A percentile compares a stretch with the other conserved stretches of the same genome.
Conservation (phyloP, 2,888 invertebrate species). For the Drosophila niveifrons region DNA sequence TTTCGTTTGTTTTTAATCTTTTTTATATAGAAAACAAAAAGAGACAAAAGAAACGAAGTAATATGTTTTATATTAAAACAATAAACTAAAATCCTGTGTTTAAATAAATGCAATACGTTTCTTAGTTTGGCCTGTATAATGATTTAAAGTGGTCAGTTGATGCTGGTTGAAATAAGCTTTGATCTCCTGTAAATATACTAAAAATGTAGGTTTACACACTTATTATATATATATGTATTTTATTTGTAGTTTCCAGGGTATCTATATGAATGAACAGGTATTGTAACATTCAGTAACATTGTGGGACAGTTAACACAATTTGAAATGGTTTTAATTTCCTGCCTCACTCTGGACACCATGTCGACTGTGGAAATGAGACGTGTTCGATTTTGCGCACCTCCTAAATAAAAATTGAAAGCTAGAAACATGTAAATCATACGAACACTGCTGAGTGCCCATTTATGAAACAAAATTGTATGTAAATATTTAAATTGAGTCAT, state of each 20-base stretch:
- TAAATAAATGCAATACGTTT: no score
- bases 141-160: no score
- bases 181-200: background rate
- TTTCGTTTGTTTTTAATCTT: no score
- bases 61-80: no score
- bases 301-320: constrained; percentile 43
- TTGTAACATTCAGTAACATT: constrained; percentile 15
- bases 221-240: background rate
- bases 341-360: constrained; percentile 45
- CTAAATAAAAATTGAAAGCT: constrained; percentile 29
- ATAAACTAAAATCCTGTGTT: no score
- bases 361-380: constrained; percentile 60
- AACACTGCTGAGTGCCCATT: constrained; percentile 59
- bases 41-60: no score
- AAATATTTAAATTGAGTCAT: constrained; percentile 77
- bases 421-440: constrained; percentile 63
- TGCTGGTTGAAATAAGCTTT: no score
- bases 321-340: constrained; percentile 67
- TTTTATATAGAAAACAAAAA: no score
- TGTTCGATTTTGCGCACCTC: constrained; percentile 66
- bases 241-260: background rate
- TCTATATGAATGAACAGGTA: background rate
- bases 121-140: no score
- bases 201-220: background rate
- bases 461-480: constrained; percentile 45